Conservation (phyloP, 2,888 invertebrate species). For the Boloria selene region DNA sequence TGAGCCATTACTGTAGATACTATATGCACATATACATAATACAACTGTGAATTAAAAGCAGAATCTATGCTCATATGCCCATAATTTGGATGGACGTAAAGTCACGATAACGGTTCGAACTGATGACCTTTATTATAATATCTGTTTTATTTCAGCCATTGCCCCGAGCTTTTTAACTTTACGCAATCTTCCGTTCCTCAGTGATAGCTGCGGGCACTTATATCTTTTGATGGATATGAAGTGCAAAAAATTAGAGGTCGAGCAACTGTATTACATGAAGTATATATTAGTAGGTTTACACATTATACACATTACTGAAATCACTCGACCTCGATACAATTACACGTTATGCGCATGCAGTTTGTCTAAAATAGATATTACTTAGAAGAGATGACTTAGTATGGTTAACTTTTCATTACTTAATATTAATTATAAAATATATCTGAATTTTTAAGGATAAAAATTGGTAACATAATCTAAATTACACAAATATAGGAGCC, state of each 20-base stretch:
- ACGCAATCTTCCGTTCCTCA: slow-evolving; percentile 36
- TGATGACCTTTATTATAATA: slow-evolving; percentile 41
- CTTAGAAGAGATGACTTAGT: no score
- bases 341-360: neutral
- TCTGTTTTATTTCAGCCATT: slow-evolving; percentile 38
- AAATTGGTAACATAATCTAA: neutral
- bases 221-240: slow-evolving; percentile 27
- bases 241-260: slow-evolving; percentile 27
- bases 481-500: slow-evolving; percentile 4
- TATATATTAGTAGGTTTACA: no score
- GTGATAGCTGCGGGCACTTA: slow-evolving; percentile 24
- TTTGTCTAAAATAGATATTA: no score
- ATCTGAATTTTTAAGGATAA: no score
- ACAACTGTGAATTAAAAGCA: slow-evolving; percentile 25
- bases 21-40: slow-evolving; percentile 5
- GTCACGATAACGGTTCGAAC: slow-evolving; percentile 41
- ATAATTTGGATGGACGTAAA: slow-evolving; percentile 30
- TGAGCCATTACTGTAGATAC: slow-evolving; percentile 5
- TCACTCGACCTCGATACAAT: slow-evolving; percentile 12
- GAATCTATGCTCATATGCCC: slow-evolving; percentile 22
- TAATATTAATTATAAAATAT: neutral
- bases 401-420: neutral
- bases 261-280: slow-evolving; percentile 8
- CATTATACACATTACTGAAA: slow-evolving; percentile 16
- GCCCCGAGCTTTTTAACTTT: slow-evolving; percentile 40